Base-by-base conservation (phyloP, 2,113 vertebrate species). In the Albula glossodonta region DNA sequence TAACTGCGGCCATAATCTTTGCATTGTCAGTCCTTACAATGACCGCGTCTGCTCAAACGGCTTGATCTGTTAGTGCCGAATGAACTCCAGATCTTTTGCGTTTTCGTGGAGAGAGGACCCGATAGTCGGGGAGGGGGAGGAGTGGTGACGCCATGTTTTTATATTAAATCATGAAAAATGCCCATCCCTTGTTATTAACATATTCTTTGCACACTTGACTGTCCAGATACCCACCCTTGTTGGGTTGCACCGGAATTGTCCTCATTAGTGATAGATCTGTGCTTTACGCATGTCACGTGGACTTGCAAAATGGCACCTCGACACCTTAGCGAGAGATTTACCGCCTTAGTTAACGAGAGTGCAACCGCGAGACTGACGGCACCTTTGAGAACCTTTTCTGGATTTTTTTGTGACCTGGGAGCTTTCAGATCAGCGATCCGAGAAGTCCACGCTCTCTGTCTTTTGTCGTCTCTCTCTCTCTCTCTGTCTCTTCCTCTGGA, bases 201-300 rank as follows among this genome's bases (percentile, higher is more conserved):
- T 7, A 63, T 77, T 84, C 60, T 25, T 84, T 63, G 52, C 51
- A 51, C 83, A 51, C 70, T 50, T 51, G 31, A 41, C 63, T 2
- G 50, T 22, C 49, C 63, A 22, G 83, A 31, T n/a, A 51, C 7
- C n/a, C n/a, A 7, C 84, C 12, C 78, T 56, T 60, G 84, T 80
- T 56, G 51, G 84, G 84, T 51, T 50, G 8, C 78, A 57, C 25
- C 57, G 74, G 78, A 77, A 25, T 31, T 25, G 84, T 51, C 83
- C 84, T 85, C 84, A 85, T 85, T 85, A 85, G 48, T 49, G 51
- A 60, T 57, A 70, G 82, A 83, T 56, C 51, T 53, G 51, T 4
- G 9, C 19, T 51, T 41, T 50, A 60, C 2, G n/a, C 41, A 12
- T 56, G 83, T 50, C 25, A 12, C 83, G 22, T 11, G n/a, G 49